phyloP scores from a whole-genome alignment of 2,797 vertebrate genomes.

The Craterocephalus amniculus region DNA sequence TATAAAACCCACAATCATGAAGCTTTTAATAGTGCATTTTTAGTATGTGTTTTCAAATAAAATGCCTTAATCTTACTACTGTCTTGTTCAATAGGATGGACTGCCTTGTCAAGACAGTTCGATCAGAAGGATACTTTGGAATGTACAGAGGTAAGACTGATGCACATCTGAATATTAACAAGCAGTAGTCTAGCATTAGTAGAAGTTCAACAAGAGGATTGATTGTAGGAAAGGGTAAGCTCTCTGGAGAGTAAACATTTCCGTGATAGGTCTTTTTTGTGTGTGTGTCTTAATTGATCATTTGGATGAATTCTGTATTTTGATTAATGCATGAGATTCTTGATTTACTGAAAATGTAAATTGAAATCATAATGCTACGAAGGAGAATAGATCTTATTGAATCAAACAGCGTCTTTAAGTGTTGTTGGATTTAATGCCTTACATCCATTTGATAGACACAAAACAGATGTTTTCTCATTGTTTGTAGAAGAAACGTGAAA shows the following conservation, averaged over 20 bases:
- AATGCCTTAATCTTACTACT: background rate
- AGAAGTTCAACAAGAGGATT: slow-evolving; percentile 13
- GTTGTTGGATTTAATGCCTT: background rate
- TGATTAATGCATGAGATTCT: slow-evolving; percentile 35
- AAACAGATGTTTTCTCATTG: slow-evolving; percentile 22
- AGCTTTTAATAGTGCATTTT: background rate
- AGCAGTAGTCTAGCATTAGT: slow-evolving; percentile 15
- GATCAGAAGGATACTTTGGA: slow-evolving; percentile 89
- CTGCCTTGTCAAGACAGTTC: slow-evolving; percentile 88
- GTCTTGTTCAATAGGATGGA: slow-evolving; percentile 81
- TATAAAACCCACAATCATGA: background rate
- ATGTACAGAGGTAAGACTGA: slow-evolving; percentile 90
- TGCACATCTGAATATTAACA: slow-evolving; percentile 32
- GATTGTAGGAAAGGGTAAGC: slow-evolving; percentile 27
- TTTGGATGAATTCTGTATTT: slow-evolving; percentile 16
- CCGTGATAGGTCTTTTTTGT: background rate
- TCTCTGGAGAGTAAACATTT: slow-evolving; percentile 24
- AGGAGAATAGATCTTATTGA: slow-evolving; percentile 14
- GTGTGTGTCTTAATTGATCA: background rate
- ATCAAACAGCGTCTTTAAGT: too few species aligned
- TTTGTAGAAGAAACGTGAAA: slow-evolving; percentile 20
- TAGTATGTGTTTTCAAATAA: background rate
- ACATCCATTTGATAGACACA: slow-evolving; percentile 11
- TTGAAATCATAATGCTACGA: background rate
- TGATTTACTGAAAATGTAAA: slow-evolving; percentile 18